phyloP scores from a whole-genome alignment of 2,113 vertebrate genomes.

The Semnopithecus entellus region DNA sequence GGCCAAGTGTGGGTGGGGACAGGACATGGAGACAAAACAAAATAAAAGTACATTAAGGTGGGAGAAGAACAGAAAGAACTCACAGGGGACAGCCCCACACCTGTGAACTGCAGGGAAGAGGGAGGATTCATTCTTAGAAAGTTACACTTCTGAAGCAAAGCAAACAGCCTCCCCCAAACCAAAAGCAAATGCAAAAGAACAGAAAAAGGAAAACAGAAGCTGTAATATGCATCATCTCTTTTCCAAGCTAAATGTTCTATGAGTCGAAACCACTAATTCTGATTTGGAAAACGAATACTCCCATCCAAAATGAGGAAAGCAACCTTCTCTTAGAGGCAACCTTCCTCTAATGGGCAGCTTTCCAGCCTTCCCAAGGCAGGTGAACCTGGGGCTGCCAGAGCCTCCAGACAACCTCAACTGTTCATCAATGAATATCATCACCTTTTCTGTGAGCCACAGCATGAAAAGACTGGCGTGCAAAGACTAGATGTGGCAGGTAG shows the following conservation, averaged over 20 bases:
- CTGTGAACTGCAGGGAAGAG: constrained; percentile 24
- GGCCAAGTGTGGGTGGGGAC: constrained; percentile 67
- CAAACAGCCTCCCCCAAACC: neutral
- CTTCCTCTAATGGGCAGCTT: neutral
- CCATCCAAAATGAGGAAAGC: neutral
- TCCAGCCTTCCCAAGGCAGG: neutral
- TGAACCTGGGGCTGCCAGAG: neutral
- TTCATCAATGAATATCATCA: neutral
- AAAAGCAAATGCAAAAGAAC: constrained; percentile 20
- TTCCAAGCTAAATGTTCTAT: neutral
- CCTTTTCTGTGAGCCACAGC: neutral
- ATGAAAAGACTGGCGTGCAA: accelerated
- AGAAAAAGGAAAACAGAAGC: neutral
- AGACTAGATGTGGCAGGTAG: neutral
- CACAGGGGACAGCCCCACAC: constrained; percentile 63
- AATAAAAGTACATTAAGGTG: constrained; percentile 72
- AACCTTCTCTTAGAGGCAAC: neutral
- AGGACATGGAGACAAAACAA: constrained; percentile 80
- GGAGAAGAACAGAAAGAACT: constrained; percentile 56
- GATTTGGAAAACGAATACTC: neutral
- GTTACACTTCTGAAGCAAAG: constrained; percentile 55
- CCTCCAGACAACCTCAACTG: neutral
- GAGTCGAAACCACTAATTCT: constrained; percentile 22
- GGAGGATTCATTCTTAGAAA: constrained; percentile 70
- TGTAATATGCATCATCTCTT: neutral